A percentile compares a stretch with the other conserved stretches of the same genome.
Conservation (phyloP, 2,797 vertebrate genomes). For the Aldrovandia affinis region DNA sequence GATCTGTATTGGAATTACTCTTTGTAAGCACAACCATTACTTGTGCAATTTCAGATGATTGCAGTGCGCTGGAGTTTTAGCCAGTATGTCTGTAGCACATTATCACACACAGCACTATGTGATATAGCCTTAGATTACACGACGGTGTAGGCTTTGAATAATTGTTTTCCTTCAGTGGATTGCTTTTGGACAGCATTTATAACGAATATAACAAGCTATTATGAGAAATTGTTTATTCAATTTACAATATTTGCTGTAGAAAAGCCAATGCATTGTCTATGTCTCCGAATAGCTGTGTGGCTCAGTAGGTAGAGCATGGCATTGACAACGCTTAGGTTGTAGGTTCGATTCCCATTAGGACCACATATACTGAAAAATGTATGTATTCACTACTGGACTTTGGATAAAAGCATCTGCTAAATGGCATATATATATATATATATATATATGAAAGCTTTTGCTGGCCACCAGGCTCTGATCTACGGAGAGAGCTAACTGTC, state of each 20-base stretch:
- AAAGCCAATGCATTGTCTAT: not conserved
- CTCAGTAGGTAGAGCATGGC: too few species aligned
- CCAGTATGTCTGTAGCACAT: not conserved
- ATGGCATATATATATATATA: too few species aligned
- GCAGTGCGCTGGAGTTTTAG: not conserved
- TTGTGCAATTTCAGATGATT: not conserved
- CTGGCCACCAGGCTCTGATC: not conserved
- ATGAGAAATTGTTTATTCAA: not conserved
- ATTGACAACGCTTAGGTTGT: too few species aligned
- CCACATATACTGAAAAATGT: too few species aligned
- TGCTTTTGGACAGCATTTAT: not conserved
- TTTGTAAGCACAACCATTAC: not conserved
- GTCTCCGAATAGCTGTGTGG: not conserved
- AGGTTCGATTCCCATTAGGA: too few species aligned
- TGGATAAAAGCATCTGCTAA: too few species aligned
- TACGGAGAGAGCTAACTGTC: not conserved
- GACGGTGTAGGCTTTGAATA: not conserved
- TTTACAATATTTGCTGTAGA: not conserved
- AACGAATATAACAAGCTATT: not conserved
- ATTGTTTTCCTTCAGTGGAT: not conserved
- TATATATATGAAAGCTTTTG: not conserved
- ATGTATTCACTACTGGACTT: too few species aligned
- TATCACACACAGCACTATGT: not conserved
- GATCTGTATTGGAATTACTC: not conserved
- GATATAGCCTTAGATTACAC: not conserved